Evolutionary conservation across 2,888 invertebrate genomes (phyloP), one percentile per base, ranked within the genome.

Genomic region (Drosophila paranaensis): DNA sequence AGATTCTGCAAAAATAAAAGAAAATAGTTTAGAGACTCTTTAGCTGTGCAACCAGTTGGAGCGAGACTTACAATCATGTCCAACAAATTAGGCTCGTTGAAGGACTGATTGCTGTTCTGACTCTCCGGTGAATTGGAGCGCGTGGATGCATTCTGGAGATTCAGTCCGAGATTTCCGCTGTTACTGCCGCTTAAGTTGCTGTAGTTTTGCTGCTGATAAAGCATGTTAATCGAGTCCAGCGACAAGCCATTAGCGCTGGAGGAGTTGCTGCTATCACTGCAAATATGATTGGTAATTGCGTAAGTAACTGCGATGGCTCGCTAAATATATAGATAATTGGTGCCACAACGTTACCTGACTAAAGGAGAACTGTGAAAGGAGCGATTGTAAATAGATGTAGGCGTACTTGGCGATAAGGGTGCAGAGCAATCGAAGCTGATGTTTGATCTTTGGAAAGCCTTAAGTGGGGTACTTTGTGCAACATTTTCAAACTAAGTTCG

Each of bases 391-490:
- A 92, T 85, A 89, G 92, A 92, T 82, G 93, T 90, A 83, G 93
- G 92, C 90, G 93, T 92, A 89, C 92, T 92, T 79, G 93, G 92
- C 88, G 93, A 92, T 89, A 93, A 91, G 82, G 93, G 92, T 90
- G 92, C 91, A 88, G 92, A 92, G 90, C 92, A 92, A 91, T 93
- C 93, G 92, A 92, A 93, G 91, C 91, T 93, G 88, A 93, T 90
- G 89, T 92, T 93, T 88, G 84, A 82, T 91, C 92, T 92, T 92
- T 92, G 93, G 90, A 92, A 91, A 86, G 91, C 92, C 91, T 92
- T 92, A 89, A 92, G 90, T 89, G 92, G 92, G 90, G 92, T 91
- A 90, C 91, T 92, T 90, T 91, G 92, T 89, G 91, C 92, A 92
- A 92, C 91, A 90, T 91, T 92, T 84, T 93, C 93, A 91, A 93